A percentile compares a stretch with the other conserved stretches of the same genome.
phyloP scores from a whole-genome alignment of 1,140 invertebrate genomes.

The Drosophila subobscura region DNA sequence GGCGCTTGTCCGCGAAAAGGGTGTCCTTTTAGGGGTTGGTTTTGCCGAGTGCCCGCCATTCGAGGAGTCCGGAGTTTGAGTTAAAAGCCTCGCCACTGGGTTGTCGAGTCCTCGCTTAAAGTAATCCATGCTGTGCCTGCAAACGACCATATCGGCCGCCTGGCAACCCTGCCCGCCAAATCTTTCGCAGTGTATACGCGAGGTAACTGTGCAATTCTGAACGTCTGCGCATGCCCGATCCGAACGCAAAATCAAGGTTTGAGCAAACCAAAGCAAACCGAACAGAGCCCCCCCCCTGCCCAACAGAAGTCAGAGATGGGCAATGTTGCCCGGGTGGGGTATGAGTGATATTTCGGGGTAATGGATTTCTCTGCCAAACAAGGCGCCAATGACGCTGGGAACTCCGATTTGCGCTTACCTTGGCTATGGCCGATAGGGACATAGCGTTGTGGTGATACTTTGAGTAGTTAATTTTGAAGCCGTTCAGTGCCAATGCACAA shows the following conservation, averaged over 20 bases:
- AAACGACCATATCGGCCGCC: background rate
- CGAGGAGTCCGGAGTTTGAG: constrained; percentile 49
- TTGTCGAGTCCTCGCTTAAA: constrained; percentile 18
- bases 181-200: constrained; percentile 43
- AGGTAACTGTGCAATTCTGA: constrained; percentile 42
- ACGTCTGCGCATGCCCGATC: background rate
- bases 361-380: constrained; percentile 44
- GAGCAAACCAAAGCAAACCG: constrained; percentile 45
- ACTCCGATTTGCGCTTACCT: constrained; percentile 66
- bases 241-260: constrained; percentile 34
- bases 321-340: constrained; percentile 27
- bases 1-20: constrained; percentile 21
- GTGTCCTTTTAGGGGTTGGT: constrained; percentile 73
- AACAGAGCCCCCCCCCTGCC: too few relatives aligned
- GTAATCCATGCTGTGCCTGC: background rate
- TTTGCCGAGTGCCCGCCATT: constrained; percentile 33
- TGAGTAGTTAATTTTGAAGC: constrained; percentile 84
- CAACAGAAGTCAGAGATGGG: constrained; percentile 30
- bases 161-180: constrained; percentile 47
- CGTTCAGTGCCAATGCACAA: constrained; percentile 70
- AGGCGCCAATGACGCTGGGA: constrained; percentile 49
- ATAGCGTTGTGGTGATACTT: constrained; percentile 84
- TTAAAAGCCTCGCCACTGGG: constrained; percentile 47
- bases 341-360: constrained; percentile 65
- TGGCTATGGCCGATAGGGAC: constrained; percentile 84